Percentiles rank a stretch among this genome's conserved stretches.
These are phyloP conservation scores for Metopia argyrocephala DNA, from an alignment of 2,888 invertebrate genomes.

Conservation along the genomic window DNA sequence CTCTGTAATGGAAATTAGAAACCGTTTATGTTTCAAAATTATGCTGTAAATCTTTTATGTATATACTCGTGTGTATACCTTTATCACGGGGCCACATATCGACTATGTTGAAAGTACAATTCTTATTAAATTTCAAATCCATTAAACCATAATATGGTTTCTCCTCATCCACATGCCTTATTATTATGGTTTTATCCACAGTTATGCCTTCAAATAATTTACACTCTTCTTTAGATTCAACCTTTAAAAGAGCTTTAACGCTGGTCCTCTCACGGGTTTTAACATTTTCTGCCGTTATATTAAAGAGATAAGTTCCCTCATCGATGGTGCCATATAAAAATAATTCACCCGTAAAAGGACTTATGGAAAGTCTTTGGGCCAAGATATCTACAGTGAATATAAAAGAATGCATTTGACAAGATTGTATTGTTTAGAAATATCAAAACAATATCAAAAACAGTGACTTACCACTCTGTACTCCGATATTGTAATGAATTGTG, in stretches of 20 bases:
- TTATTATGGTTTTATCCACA: constrained; percentile 66
- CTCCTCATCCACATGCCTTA: constrained; percentile 69
- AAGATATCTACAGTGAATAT: constrained; percentile 21
- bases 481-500: constrained; percentile 61
- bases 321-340: constrained; percentile 60
- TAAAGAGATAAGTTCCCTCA: constrained; percentile 67
- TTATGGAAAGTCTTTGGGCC: constrained; percentile 52
- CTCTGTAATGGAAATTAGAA: constrained; percentile 58
- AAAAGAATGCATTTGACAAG: neutral
- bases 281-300: constrained; percentile 64
- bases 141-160: constrained; percentile 65
- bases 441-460: too few species aligned
- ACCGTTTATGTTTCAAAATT: neutral
- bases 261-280: constrained; percentile 48
- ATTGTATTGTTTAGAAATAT: neutral
- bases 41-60: neutral
- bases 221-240: constrained; percentile 65
- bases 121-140: constrained; percentile 57
- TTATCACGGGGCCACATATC: constrained; percentile 67
- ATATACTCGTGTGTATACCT: constrained; percentile 62
- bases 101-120: constrained; percentile 66
- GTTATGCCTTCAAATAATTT: constrained; percentile 55
- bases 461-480: constrained; percentile 63
- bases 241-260: constrained; percentile 60
- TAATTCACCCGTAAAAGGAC: constrained; percentile 65